Evolutionary conservation across 2,113 vertebrate species (phyloP).

Genomic region (Vimba vimba): DNA sequence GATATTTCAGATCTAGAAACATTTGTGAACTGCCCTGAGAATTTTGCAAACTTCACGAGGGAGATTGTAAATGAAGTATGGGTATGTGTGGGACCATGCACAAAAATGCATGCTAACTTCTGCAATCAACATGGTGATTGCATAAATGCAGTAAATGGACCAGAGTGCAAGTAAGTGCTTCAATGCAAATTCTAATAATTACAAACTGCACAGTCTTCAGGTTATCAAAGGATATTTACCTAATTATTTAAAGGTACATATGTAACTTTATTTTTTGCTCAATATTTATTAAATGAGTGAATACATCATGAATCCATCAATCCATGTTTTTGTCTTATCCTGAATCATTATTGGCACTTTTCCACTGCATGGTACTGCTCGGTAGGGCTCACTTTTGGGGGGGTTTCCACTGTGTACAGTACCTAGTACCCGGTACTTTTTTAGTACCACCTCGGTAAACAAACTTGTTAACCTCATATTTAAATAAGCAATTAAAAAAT

Average conservation of each 20-base stretch:
- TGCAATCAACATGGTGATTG: slow-evolving; percentile 70
- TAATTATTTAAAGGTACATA: too few species aligned
- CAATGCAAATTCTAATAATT: not conserved
- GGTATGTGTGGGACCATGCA: slow-evolving; percentile 70
- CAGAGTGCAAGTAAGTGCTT: slow-evolving; percentile 66
- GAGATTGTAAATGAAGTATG: slow-evolving; percentile 59
- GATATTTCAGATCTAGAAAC: slow-evolving; percentile 63
- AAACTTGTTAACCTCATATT: not conserved
- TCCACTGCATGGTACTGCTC: too few species aligned
- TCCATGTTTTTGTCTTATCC: too few species aligned
- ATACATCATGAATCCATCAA: too few species aligned
- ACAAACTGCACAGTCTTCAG: not conserved
- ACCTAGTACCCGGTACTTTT: too few species aligned
- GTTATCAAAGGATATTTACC: not conserved
- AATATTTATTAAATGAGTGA: too few species aligned
- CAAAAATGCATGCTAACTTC: slow-evolving; percentile 50
- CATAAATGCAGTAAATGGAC: slow-evolving; percentile 58
- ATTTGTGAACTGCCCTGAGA: slow-evolving; percentile 59
- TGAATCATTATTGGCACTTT: too few species aligned
- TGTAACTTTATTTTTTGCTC: too few species aligned
- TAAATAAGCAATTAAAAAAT: not conserved
- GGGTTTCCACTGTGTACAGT: too few species aligned
- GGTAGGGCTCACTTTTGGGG: too few species aligned
- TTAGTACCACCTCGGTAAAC: too few species aligned
- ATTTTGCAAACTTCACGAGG: slow-evolving; percentile 64